Conservation (phyloP, 2,113 vertebrate genomes). For the Cromileptes altivelis region DNA sequence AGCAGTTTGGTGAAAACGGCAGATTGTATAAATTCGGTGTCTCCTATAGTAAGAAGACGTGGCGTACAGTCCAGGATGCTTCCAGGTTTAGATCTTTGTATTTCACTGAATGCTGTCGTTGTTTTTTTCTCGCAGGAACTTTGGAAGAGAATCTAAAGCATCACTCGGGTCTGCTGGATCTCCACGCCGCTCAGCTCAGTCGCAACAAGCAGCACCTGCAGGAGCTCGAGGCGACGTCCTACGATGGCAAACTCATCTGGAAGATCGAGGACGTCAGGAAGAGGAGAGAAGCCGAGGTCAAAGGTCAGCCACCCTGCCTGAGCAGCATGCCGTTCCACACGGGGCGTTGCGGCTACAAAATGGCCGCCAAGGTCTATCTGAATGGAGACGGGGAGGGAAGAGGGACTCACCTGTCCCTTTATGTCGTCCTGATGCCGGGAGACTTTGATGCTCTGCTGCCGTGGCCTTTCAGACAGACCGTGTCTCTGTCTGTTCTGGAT, state of each 20-base stretch:
- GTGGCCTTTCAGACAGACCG: slow-evolving; percentile 94
- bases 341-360: slow-evolving; percentile 91
- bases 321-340: slow-evolving; percentile 92
- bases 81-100: background rate
- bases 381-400: slow-evolving; percentile 91
- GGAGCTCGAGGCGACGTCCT: slow-evolving; percentile 89
- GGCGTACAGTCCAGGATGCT: no score
- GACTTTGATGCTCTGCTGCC: slow-evolving; percentile 92
- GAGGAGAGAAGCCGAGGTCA: slow-evolving; percentile 85
- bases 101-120: background rate
- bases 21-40: no score
- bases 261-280: slow-evolving; percentile 89
- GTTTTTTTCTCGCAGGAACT: slow-evolving; percentile 17
- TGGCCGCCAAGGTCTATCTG: slow-evolving; percentile 89
- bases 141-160: slow-evolving; percentile 53
- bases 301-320: slow-evolving; percentile 84
- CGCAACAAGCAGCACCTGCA: slow-evolving; percentile 45
- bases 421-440: slow-evolving; percentile 92
- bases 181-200: slow-evolving; percentile 53
- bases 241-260: slow-evolving; percentile 93
- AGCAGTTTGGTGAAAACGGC: no score
- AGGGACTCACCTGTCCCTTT: slow-evolving; percentile 91
- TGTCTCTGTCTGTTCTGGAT: slow-evolving; percentile 73
- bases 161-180: slow-evolving; percentile 51
- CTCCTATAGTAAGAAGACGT: no score